Evolutionary conservation across 2,113 vertebrate species (phyloP).

Genomic region (Petrocephalus microphthalmus): DNA sequence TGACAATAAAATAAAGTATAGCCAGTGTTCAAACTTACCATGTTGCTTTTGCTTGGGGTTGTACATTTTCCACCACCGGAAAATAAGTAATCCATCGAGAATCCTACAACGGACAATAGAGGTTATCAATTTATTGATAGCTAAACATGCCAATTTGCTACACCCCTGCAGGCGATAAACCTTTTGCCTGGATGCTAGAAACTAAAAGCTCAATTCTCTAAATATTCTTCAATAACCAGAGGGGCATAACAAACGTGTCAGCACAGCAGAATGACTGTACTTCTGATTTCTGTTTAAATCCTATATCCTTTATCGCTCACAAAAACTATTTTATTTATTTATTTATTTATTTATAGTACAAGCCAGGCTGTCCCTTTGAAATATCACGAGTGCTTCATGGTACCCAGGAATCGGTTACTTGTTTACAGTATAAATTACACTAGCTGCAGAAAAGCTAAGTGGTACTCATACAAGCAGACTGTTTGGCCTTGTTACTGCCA

Average conservation of each 20-base stretch:
- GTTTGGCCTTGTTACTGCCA: not conserved
- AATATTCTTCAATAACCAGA: not conserved
- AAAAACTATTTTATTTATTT: not conserved
- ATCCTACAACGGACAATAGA: conserved; percentile 63
- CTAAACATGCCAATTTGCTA: not conserved
- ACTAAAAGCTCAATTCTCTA: not conserved
- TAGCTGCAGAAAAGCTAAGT: not conserved
- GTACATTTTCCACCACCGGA: conserved; percentile 99
- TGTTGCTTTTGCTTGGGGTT: conserved; percentile 97
- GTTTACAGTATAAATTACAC: not conserved
- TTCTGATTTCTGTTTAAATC: not conserved
- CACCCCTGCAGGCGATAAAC: not conserved
- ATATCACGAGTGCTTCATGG: not conserved
- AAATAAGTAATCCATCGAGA: conserved; percentile 97
- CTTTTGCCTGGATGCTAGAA: not conserved
- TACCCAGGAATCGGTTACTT: not conserved
- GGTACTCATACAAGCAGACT: not conserved
- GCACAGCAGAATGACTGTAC: not conserved
- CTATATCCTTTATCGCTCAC: not conserved
- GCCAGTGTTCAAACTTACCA: conserved; percentile 59
- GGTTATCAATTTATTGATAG: not conserved
- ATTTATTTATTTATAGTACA: not conserved
- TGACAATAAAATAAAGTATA: not conserved
- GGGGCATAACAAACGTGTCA: not conserved
- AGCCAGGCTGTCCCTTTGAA: not conserved